Conservation (phyloP, 2,113 vertebrate species). For the Pao palembangensis region DNA sequence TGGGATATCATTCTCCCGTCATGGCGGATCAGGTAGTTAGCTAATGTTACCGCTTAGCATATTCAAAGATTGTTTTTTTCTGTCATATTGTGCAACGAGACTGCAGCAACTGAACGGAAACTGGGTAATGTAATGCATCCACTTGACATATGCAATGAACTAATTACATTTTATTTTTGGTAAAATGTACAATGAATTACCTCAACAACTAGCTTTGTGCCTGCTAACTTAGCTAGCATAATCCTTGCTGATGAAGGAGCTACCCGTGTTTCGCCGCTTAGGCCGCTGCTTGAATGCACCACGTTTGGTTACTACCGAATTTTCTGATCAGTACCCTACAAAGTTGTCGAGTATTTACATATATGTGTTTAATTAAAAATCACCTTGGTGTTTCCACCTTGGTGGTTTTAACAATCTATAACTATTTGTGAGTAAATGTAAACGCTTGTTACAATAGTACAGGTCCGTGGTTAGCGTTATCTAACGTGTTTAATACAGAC, state of each 20-base stretch:
- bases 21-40: constrained; percentile 62
- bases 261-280: constrained; percentile 3
- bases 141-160: fast-evolving
- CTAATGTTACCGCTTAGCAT: constrained; percentile 52
- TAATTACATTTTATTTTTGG: background rate
- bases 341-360: background rate
- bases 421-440: constrained; percentile 13
- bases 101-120: background rate
- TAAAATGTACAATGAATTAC: constrained; percentile 8
- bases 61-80: constrained; percentile 36
- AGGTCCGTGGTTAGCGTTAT: constrained; percentile 38
- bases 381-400: no score
- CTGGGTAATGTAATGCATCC: constrained; percentile 21
- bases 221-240: constrained; percentile 34
- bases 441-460: background rate
- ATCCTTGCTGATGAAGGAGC: constrained; percentile 9
- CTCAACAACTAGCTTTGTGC: constrained; percentile 11
- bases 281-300: constrained; percentile 38
- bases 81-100: background rate
- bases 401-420: background rate
- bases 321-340: fast-evolving
- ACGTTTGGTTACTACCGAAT: background rate
- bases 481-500: constrained; percentile 28
- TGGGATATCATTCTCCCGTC: constrained; percentile 59
- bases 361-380: no score